Percentiles rank a stretch among this genome's conserved stretches.
phyloP scores from a whole-genome alignment of 1,140 invertebrate species.

The Philopotamus ludificatus region DNA sequence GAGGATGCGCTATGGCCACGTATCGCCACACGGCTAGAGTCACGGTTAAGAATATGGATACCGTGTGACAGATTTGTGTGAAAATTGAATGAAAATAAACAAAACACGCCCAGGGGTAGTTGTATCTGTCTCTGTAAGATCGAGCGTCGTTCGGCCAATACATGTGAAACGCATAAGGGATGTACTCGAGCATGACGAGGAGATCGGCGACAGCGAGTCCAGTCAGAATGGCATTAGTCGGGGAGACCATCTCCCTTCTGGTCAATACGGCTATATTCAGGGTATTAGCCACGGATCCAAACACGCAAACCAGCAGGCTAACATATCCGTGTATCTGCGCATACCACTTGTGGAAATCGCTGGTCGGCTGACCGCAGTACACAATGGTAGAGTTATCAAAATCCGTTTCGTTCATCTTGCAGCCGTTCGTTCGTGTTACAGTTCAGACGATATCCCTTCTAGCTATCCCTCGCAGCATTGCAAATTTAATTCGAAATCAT shows the following conservation, averaged over 20 bases:
- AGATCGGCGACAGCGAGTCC: conserved; percentile 90
- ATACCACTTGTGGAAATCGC: conserved; percentile 52
- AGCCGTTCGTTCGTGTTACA: no score
- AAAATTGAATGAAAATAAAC: conserved; percentile 84
- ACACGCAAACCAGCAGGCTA: conserved; percentile 73
- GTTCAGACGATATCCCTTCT: no score
- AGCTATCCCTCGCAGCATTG: no score
- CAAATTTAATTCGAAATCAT: no score
- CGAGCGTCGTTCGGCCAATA: conserved; percentile 65
- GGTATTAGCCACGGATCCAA: conserved; percentile 89
- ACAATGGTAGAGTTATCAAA: conserved; percentile 44
- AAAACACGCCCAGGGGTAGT: conserved; percentile 78
- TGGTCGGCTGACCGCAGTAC: conserved; percentile 53
- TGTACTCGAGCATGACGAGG: conserved; percentile 90
- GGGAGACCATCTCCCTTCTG: conserved; percentile 80
- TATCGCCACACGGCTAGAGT: conserved; percentile 91
- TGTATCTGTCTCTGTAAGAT: conserved; percentile 60
- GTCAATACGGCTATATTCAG: conserved; percentile 95
- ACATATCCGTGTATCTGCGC: conserved; percentile 55
- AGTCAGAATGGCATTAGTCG: conserved; percentile 82
- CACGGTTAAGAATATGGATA: conserved; percentile 90
- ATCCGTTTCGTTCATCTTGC: conserved; percentile 33
- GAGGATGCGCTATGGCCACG: conserved; percentile 80
- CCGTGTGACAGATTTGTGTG: conserved; percentile 83
- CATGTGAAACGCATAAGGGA: conserved; percentile 83